Percentiles rank a stretch among this genome's conserved stretches.
These are phyloP conservation scores for Myotis brandtii DNA, from an alignment of 2,113 vertebrate species.

Conservation along the genomic window DNA sequence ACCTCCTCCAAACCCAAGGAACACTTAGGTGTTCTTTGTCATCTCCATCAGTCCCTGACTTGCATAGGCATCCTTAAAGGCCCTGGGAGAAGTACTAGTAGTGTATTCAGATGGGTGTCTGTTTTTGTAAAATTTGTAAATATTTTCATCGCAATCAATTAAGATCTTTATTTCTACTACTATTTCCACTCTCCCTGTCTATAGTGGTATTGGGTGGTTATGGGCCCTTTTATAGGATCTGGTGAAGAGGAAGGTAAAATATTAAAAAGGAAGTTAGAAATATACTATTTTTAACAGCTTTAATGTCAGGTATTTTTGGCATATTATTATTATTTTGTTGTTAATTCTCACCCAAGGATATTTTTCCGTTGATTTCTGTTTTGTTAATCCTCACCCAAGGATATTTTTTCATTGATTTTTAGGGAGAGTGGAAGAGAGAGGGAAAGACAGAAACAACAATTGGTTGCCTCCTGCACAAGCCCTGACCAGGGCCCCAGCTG, in stretches of 20 bases:
- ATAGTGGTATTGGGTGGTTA: not conserved
- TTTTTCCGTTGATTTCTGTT: no score
- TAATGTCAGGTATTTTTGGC: not conserved
- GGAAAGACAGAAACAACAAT: no score
- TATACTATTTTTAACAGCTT: slow-evolving; percentile 26
- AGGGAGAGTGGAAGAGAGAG: no score
- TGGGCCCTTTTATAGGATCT: not conserved
- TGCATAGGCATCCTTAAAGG: not conserved
- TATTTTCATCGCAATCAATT: not conserved
- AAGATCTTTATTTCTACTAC: slow-evolving; percentile 17
- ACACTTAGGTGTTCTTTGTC: not conserved
- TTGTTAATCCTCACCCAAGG: no score
- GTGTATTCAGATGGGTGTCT: not conserved
- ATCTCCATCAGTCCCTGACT: not conserved
- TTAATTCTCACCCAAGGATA: no score
- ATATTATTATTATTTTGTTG: not conserved
- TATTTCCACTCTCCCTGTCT: not conserved
- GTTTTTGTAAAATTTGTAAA: slow-evolving; percentile 20
- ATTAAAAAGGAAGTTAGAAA: slow-evolving; percentile 3
- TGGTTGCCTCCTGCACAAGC: no score
- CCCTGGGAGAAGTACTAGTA: not conserved
- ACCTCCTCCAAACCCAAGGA: not conserved
- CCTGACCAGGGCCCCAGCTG: no score
- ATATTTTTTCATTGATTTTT: no score
- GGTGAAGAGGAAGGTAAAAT: not conserved